These are phyloP conservation scores for Malachius bipustulatus DNA, from an alignment of 2,888 invertebrate genomes.

Conservation along the genomic window DNA sequence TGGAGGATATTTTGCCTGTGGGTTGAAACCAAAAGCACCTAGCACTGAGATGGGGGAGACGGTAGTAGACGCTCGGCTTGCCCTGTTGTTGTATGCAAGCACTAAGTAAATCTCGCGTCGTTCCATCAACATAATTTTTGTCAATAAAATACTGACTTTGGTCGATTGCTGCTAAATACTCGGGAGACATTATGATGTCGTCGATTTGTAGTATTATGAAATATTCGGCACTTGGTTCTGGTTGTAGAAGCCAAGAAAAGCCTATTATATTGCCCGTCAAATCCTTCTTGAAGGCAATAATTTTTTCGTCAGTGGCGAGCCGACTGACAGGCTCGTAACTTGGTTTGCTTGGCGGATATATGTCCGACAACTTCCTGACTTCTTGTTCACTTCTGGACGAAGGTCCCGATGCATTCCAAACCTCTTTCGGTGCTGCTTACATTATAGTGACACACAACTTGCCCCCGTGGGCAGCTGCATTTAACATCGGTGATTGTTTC, in stretches of 20 bases:
- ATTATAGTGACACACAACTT: slow-evolving; percentile 10
- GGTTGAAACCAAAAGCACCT: too few relatives aligned
- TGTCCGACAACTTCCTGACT: slow-evolving; percentile 2
- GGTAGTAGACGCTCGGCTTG: too few relatives aligned
- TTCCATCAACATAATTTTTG: too few relatives aligned
- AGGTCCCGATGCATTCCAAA: neutral
- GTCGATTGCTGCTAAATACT: too few relatives aligned
- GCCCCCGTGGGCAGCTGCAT: slow-evolving; percentile 11
- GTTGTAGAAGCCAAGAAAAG: slow-evolving; percentile 5
- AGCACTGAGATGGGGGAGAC: too few relatives aligned
- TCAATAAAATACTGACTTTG: too few relatives aligned
- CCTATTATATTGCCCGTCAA: neutral
- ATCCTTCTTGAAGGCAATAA: slow-evolving; percentile 1
- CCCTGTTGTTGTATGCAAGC: too few relatives aligned
- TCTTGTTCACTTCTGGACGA: slow-evolving; percentile 2
- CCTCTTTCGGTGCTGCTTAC: slow-evolving; percentile 6
- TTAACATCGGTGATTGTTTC: slow-evolving; percentile 5
- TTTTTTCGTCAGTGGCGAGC: slow-evolving; percentile 2
- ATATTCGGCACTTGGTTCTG: slow-evolving; percentile 1
- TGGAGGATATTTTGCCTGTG: too few relatives aligned
- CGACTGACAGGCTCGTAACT: slow-evolving; percentile 4
- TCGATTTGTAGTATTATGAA: slow-evolving; percentile 4
- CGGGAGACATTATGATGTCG: too few relatives aligned
- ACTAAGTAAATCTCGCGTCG: too few relatives aligned
- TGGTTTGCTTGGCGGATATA: slow-evolving; percentile 2